Conservation (phyloP, 1,140 invertebrate species). For the Pogonognathellus flavescens region DNA sequence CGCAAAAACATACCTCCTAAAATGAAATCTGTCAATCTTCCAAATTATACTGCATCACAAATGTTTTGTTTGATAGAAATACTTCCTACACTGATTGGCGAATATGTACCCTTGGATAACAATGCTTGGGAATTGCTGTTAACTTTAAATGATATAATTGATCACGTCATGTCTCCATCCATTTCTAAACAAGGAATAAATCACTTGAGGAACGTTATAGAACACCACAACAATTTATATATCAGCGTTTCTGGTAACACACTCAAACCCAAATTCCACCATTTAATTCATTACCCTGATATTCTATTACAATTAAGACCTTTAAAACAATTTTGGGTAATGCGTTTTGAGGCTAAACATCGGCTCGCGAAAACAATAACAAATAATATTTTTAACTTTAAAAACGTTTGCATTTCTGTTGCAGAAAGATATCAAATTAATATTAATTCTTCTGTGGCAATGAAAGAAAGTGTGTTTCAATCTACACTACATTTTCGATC, state of each 20-base stretch:
- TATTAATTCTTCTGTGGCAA: too few species aligned
- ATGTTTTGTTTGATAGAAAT: neutral
- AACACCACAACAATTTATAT: neutral
- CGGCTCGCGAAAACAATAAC: neutral
- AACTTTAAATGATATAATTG: neutral
- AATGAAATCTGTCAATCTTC: neutral
- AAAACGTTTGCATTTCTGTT: neutral
- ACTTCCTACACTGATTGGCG: neutral
- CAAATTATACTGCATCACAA: neutral
- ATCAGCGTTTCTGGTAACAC: neutral
- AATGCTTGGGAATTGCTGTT: neutral
- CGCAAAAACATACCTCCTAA: neutral
- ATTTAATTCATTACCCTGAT: conserved; percentile 6
- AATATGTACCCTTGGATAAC: neutral
- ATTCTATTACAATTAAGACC: neutral
- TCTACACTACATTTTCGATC: too few species aligned
- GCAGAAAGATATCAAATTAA: conserved; percentile 1
- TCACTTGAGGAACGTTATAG: neutral
- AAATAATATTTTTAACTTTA: conserved; percentile 24
- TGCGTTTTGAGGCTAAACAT: conserved; percentile 15
- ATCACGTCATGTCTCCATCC: neutral
- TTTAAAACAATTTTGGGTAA: neutral
- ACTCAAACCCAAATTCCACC: conserved; percentile 22
- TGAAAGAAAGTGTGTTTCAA: too few species aligned
- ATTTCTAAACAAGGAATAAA: neutral